Conservation (phyloP, 2,888 invertebrate species). For the Lasioglossum morio region DNA sequence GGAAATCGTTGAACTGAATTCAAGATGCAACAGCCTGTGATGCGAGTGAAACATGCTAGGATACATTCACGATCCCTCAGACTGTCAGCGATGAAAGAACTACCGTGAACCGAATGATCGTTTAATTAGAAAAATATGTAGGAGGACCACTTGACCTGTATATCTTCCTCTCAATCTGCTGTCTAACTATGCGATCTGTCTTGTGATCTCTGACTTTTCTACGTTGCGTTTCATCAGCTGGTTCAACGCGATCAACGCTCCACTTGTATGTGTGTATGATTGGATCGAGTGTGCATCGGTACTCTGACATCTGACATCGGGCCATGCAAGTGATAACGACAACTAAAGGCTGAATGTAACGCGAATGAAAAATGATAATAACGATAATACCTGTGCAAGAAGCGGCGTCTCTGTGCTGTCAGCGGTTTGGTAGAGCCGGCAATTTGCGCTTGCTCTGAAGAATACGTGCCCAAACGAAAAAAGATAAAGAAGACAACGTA, state of each 20-base stretch:
- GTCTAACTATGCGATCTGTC: slow-evolving; percentile 14
- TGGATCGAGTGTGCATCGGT: slow-evolving; percentile 14
- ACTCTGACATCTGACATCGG: slow-evolving; percentile 51
- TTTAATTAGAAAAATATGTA: slow-evolving; percentile 2
- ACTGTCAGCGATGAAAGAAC: slow-evolving; percentile 15
- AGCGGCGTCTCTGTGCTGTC: slow-evolving; percentile 85
- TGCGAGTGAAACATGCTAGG: slow-evolving; percentile 39
- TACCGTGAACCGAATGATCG: neutral
- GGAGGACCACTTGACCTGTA: slow-evolving; percentile 17
- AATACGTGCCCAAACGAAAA: slow-evolving; percentile 82
- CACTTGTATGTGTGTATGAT: too few species aligned
- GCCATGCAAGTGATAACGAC: slow-evolving; percentile 66
- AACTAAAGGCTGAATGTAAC: slow-evolving; percentile 68
- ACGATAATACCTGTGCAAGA: slow-evolving; percentile 84
- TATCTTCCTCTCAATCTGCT: neutral
- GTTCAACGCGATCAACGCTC: slow-evolving; percentile 10
- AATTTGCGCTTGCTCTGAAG: slow-evolving; percentile 85
- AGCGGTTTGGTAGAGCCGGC: slow-evolving; percentile 84
- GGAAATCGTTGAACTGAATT: slow-evolving; percentile 7
- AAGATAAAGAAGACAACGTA: slow-evolving; percentile 82
- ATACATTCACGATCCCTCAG: slow-evolving; percentile 19
- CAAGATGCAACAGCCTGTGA: slow-evolving; percentile 19
- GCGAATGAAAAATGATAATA: slow-evolving; percentile 72
- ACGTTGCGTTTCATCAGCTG: neutral
- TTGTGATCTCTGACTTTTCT: neutral